Conservation (phyloP, 2,113 vertebrate species). For the Rhinoderma darwinii region DNA sequence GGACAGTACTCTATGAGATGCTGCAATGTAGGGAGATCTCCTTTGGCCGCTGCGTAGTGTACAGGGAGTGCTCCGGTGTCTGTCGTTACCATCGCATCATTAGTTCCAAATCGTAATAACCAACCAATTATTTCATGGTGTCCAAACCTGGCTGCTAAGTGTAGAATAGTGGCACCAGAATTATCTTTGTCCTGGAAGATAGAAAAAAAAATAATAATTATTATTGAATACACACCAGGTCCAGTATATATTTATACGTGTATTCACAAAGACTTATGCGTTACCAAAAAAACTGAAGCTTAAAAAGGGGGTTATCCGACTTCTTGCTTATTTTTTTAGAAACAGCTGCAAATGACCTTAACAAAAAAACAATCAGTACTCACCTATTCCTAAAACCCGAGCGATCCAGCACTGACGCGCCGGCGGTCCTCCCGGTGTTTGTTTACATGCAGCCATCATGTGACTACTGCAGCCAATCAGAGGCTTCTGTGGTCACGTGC, state of each 20-base stretch:
- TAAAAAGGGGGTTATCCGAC: too few species aligned
- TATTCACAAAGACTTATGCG: not conserved
- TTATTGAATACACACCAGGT: not conserved
- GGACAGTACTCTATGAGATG: slow-evolving; percentile 86
- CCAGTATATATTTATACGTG: not conserved
- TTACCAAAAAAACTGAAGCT: too few species aligned
- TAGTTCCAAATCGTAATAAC: slow-evolving; percentile 85
- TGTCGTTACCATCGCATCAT: slow-evolving; percentile 81
- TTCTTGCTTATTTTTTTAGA: too few species aligned
- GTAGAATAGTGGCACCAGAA: slow-evolving; percentile 92
- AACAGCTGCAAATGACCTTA: too few species aligned
- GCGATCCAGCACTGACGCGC: too few species aligned
- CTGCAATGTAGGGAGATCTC: slow-evolving; percentile 88
- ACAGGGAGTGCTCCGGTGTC: slow-evolving; percentile 89
- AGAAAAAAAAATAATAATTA: slow-evolving; percentile 38
- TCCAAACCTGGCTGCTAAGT: slow-evolving; percentile 94
- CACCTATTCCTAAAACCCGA: too few species aligned
- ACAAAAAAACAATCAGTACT: too few species aligned
- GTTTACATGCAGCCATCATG: too few species aligned
- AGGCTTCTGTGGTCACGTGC: too few species aligned
- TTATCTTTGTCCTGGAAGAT: slow-evolving; percentile 85
- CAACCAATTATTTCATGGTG: slow-evolving; percentile 91
- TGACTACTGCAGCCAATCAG: too few species aligned
- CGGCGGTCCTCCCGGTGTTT: too few species aligned
- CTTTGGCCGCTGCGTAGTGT: slow-evolving; percentile 97